phyloP scores from a whole-genome alignment of 2,797 vertebrate species.

The Sebastes vulpes region DNA sequence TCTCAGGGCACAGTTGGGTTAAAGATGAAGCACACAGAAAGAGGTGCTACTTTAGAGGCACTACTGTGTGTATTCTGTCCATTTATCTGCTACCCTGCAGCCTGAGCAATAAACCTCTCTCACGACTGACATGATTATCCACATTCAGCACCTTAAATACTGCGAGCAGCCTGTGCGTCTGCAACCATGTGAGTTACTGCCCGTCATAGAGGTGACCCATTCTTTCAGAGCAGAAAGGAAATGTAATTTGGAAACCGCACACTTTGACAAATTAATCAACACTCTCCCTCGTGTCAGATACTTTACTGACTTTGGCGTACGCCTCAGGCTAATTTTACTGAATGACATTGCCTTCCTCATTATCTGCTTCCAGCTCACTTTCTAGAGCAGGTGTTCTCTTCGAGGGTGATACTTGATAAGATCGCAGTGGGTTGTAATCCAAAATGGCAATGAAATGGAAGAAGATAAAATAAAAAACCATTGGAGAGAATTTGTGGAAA shows the following conservation, averaged over 20 bases:
- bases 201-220: constrained; percentile 61
- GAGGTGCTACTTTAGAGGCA: constrained; percentile 7
- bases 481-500: not conserved
- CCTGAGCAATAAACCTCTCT: constrained; percentile 29
- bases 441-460: constrained; percentile 23
- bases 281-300: constrained; percentile 62
- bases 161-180: constrained; percentile 51
- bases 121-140: constrained; percentile 49
- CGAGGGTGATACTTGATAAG: constrained; percentile 24
- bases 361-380: constrained; percentile 54
- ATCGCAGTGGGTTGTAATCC: constrained; percentile 29
- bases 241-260: constrained; percentile 68
- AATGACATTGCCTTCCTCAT: constrained; percentile 59
- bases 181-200: constrained; percentile 72
- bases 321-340: constrained; percentile 59
- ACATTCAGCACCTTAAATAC: constrained; percentile 48
- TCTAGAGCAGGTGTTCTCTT: constrained; percentile 24
- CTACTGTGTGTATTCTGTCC: constrained; percentile 21
- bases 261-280: constrained; percentile 80
- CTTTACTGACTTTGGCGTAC: constrained; percentile 66
- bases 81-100: constrained; percentile 57
- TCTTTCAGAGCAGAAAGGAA: constrained; percentile 50
- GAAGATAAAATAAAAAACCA: constrained; percentile 33
- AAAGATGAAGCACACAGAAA: constrained; percentile 48
- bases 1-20: constrained; percentile 32